These are phyloP conservation scores for Neomicropteryx cornuta DNA, from an alignment of 1,140 invertebrate genomes.

Conservation along the genomic window DNA sequence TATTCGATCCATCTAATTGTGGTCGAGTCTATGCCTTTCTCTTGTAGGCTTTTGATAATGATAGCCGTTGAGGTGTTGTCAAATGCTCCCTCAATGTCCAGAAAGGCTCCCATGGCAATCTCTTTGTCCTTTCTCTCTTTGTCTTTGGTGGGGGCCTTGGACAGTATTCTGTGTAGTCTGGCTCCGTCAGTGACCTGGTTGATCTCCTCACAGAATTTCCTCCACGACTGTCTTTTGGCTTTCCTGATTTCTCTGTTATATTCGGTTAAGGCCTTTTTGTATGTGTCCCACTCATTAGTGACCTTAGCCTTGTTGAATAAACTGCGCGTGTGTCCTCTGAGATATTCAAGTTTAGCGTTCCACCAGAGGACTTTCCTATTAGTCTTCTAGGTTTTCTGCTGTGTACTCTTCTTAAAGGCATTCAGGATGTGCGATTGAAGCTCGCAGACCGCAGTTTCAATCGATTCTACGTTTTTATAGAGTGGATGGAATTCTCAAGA, in stretches of 20 bases:
- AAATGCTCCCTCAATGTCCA: no score
- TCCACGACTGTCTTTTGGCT: neutral
- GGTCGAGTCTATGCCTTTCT: no score
- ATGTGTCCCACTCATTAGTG: neutral
- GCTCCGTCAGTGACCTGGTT: neutral
- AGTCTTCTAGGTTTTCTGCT: neutral
- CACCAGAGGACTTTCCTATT: neutral
- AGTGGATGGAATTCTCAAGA: neutral
- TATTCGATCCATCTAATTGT: no score
- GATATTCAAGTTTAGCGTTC: neutral
- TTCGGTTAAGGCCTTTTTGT: neutral
- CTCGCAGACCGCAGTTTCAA: neutral
- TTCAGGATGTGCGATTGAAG: neutral
- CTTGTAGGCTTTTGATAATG: no score
- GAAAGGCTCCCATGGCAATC: no score
- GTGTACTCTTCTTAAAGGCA: neutral
- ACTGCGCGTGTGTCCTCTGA: neutral
- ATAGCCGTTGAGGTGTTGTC: no score
- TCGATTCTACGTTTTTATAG: neutral
- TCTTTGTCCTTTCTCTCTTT: no score
- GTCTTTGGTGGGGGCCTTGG: no score
- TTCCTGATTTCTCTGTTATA: conserved; percentile 2
- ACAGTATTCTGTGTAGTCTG: neutral
- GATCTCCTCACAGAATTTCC: neutral
- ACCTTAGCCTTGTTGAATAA: neutral